phyloP scores from a whole-genome alignment of 2,113 vertebrate species.

The Catharus bicknelli region DNA sequence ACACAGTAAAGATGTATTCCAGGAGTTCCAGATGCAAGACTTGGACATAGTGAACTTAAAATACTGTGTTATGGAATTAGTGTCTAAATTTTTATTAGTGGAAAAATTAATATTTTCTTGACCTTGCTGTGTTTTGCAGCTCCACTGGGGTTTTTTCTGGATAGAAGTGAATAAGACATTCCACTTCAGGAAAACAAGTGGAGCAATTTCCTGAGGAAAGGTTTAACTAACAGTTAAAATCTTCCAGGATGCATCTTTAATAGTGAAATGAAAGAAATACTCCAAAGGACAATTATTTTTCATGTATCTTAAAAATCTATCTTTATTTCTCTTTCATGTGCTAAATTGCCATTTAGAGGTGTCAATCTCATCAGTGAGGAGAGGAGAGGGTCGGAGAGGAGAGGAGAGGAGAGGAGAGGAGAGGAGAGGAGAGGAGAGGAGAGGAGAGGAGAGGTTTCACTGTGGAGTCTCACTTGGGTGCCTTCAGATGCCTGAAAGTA shows the following conservation, averaged over 20 bases:
- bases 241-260: not conserved
- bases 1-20: not conserved
- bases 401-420: not conserved
- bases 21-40: not conserved
- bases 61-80: not conserved
- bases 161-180: not conserved
- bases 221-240: not conserved
- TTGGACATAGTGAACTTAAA: not conserved
- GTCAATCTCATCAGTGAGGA: not conserved
- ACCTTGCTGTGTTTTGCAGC: not conserved
- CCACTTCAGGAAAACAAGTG: not conserved
- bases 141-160: fast-evolving
- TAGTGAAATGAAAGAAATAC: not conserved
- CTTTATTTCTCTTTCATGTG: not conserved
- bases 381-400: not conserved
- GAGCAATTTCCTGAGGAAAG: not conserved
- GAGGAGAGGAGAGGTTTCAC: not conserved
- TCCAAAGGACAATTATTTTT: not conserved
- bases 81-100: not conserved
- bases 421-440: not conserved
- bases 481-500: not conserved
- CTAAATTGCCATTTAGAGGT: not conserved
- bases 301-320: not conserved
- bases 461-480: not conserved
- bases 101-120: not conserved